Evolutionary conservation across 2,888 invertebrate genomes (phyloP).

Genomic region (Stegana nigrithorax): DNA sequence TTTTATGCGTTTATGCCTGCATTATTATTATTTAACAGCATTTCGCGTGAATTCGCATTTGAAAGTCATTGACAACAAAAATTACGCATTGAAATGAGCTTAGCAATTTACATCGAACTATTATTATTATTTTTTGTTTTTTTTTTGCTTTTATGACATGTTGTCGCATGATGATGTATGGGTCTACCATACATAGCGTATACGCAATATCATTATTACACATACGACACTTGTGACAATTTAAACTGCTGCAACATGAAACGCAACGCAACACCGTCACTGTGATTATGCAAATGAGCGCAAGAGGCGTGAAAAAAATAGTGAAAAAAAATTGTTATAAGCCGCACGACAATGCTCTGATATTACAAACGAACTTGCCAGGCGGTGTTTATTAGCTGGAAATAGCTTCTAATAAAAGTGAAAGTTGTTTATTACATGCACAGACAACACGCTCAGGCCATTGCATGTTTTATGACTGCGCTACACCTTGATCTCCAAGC

Average conservation of each 20-base stretch:
- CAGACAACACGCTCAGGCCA: neutral
- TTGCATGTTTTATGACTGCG: neutral
- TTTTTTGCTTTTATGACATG: no score
- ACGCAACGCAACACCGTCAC: neutral
- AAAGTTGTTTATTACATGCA: slow-evolving; percentile 3
- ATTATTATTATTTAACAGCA: neutral
- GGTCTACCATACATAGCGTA: neutral
- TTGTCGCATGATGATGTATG: no score
- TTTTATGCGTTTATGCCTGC: neutral
- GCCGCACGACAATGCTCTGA: no score
- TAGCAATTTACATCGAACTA: no score
- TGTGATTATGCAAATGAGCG: slow-evolving; percentile 27
- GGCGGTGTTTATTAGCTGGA: neutral
- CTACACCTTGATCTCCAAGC: slow-evolving; percentile 5
- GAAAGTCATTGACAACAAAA: slow-evolving; percentile 8
- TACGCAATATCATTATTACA: neutral
- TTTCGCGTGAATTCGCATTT: neutral
- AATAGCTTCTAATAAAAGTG: slow-evolving; percentile 3
- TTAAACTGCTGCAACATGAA: neutral
- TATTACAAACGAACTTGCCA: neutral
- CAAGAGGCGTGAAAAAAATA: slow-evolving; percentile 15
- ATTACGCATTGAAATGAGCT: neutral
- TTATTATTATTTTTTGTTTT: no score
- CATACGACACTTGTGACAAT: neutral
- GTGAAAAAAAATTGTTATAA: neutral